Conservation (phyloP, 1,140 invertebrate genomes). For the Globodera rostochiensis region DNA sequence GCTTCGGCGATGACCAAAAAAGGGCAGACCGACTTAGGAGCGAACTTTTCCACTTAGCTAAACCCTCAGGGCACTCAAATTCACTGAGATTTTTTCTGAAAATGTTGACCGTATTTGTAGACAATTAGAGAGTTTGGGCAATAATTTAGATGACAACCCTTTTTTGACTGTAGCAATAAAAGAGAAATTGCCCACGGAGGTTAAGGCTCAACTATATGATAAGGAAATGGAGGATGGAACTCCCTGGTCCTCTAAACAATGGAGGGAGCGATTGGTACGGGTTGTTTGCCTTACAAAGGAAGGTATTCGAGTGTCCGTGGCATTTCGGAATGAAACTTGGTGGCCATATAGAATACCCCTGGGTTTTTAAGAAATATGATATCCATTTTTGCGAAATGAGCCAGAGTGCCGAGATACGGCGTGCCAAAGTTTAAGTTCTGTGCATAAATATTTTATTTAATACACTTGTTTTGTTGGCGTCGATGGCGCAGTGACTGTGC, state of each 20-base stretch:
- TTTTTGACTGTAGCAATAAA: conserved; percentile 8
- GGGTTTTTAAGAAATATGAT: too few relatives aligned
- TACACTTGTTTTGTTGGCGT: too few relatives aligned
- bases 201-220: not conserved
- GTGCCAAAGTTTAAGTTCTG: too few relatives aligned
- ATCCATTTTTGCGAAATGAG: too few relatives aligned
- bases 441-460: too few relatives aligned
- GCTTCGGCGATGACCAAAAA: not conserved
- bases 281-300: not conserved
- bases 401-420: too few relatives aligned
- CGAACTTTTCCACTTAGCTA: not conserved
- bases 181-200: not conserved
- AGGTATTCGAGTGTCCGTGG: too few relatives aligned
- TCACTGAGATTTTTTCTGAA: not conserved
- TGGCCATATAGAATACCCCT: too few relatives aligned
- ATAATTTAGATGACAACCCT: not conserved
- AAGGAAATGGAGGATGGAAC: not conserved
- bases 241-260: not conserved
- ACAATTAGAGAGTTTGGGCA: not conserved
- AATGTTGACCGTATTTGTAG: conserved; percentile 1
- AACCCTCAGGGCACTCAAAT: not conserved
- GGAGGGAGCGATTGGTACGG: not conserved
- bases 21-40: not conserved
- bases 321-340: too few relatives aligned
- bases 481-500: too few relatives aligned